Evolutionary conservation across 1,140 invertebrate genomes (phyloP).

Genomic region (Aradophagus sp.): DNA sequence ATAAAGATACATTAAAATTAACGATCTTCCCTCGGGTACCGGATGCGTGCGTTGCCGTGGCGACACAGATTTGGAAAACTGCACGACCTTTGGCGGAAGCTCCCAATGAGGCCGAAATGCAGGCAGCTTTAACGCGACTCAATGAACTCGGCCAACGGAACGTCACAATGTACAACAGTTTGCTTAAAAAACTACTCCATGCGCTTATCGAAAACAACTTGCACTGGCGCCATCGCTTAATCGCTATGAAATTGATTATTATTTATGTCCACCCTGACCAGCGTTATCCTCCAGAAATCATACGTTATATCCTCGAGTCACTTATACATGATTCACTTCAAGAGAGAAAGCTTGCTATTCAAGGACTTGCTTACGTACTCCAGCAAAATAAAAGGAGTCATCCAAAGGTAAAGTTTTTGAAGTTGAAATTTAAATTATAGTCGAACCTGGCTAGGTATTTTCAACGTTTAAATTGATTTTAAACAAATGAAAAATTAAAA

Average conservation of each 20-base stretch:
- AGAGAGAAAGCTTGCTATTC: constrained; percentile 83
- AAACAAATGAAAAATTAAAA: too few species aligned
- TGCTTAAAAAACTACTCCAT: constrained; percentile 79
- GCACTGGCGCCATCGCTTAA: constrained; percentile 87
- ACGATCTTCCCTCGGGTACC: constrained; percentile 78
- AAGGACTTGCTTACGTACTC: constrained; percentile 80
- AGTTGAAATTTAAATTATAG: background rate
- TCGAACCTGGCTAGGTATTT: too few species aligned
- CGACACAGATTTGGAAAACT: constrained; percentile 71
- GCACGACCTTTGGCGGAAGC: constrained; percentile 52
- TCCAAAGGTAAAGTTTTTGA: constrained; percentile 61
- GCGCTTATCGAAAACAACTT: constrained; percentile 80
- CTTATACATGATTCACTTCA: constrained; percentile 85
- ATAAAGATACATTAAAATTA: constrained; percentile 76
- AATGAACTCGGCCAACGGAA: constrained; percentile 71
- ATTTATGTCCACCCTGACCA: constrained; percentile 83
- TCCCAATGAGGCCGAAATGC: constrained; percentile 66
- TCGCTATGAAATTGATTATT: constrained; percentile 83
- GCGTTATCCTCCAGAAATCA: constrained; percentile 77
- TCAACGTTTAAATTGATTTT: background rate
- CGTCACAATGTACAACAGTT: constrained; percentile 77
- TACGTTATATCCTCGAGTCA: constrained; percentile 80
- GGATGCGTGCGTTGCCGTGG: constrained; percentile 74
- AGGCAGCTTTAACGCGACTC: constrained; percentile 68
- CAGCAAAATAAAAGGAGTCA: constrained; percentile 85